Evolutionary conservation across 2,797 vertebrate genomes (phyloP), one percentile per base, ranked within the genome.

Genomic region (Anolis apletophallus): DNA sequence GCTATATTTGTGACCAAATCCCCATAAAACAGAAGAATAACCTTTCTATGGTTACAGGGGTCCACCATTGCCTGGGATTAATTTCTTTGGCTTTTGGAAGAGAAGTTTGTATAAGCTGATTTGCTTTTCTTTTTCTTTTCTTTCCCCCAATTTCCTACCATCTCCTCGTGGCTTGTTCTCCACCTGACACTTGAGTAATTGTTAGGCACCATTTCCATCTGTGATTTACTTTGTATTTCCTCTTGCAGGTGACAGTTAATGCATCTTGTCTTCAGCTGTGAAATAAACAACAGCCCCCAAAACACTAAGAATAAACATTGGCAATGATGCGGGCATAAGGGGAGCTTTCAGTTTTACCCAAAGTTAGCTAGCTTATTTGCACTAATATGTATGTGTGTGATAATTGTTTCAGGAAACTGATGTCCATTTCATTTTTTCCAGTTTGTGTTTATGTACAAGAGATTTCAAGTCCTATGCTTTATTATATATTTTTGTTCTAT

Each of bases 171-270:
- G 74, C 46, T 89, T 91, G 74, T 92, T 93, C 76, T 5, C 64
- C 86, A 52, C 77, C 46, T 91, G 88, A 94, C 91, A 90, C 68
- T 88, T 88, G 84, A 92, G 59, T 77, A 94, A 92, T 91, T 93
- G 83, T 88, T 91, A 88, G 75, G 89, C 92, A 90, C 64, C 82
- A 73, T 93, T 92, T 91, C 85, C 88, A 91, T 91, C 84, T 85
- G 80, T 91, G 88, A 90, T 91, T 94, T 89, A 84, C 61, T 90
- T 90, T 83, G 40, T 86, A 54, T 80, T 93, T 91, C 76, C 50
- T 88, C 74, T 85, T 90, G 76, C 82, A 92, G 54, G 77, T 2
- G 61, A 90, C 78, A 88, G 80, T 91, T 93, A 92, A 93, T 89
- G 76, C 72, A 69, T 93, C 89, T 89, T 91, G 36, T 91, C 85